Evolutionary conservation across 2,113 vertebrate genomes (phyloP).

Genomic region (Diglossa brunneiventris): DNA sequence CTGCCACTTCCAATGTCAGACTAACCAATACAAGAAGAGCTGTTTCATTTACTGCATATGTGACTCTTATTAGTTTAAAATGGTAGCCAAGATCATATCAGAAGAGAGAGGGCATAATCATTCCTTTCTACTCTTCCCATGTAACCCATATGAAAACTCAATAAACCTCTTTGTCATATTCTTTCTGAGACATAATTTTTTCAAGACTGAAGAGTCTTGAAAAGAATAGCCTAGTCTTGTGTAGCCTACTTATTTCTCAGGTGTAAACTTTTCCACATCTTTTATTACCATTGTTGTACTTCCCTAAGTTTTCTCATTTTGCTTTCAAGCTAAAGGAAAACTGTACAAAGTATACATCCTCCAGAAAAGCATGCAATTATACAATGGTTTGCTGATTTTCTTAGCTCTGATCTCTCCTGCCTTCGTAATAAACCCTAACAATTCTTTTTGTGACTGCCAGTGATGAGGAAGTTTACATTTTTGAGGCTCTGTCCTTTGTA

Average conservation of each 20-base stretch:
- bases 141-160: neutral
- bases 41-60: neutral
- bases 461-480: neutral
- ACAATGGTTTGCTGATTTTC: neutral
- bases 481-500: neutral
- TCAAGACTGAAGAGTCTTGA: neutral
- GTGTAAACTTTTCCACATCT: neutral
- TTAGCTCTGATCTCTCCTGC: neutral
- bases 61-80: neutral
- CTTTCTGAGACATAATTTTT: neutral
- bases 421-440: neutral
- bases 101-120: neutral
- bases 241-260: neutral
- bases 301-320: neutral
- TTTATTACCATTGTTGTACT: neutral
- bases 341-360: neutral
- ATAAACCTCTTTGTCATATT: neutral
- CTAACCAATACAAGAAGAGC: neutral
- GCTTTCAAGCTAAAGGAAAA: neutral
- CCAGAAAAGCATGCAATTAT: neutral
- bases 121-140: neutral
- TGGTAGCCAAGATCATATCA: neutral
- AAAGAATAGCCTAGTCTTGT: neutral
- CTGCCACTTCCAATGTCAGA: neutral
- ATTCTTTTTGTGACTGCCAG: neutral